These are phyloP conservation scores for Carollia perspicillata DNA, from an alignment of 2,113 vertebrate genomes.

Conservation along the genomic window DNA sequence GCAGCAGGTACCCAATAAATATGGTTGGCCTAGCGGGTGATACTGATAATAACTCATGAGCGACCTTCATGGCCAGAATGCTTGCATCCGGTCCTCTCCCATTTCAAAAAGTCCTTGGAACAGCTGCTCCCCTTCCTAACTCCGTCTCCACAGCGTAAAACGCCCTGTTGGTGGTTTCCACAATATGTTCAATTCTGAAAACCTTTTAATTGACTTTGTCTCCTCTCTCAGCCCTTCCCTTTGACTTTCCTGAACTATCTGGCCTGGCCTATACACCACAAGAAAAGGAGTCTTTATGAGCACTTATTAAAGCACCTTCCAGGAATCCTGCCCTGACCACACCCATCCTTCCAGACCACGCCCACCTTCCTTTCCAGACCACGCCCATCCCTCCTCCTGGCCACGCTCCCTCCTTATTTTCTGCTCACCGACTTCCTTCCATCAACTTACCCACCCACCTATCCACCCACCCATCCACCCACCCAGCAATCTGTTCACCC, in stretches of 20 bases:
- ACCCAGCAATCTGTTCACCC: not conserved
- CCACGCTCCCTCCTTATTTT: not conserved
- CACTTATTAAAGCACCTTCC: rapidly evolving
- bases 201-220: not conserved
- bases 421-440: rapidly evolving
- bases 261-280: no score
- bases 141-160: not conserved
- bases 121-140: not conserved
- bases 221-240: not conserved
- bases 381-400: not conserved
- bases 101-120: no score
- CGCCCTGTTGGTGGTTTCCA: not conserved
- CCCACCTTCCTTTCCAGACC: no score
- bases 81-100: not conserved
- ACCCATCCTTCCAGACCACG: not conserved
- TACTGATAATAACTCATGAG: rapidly evolving
- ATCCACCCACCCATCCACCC: rapidly evolving
- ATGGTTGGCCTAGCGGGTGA: no score
- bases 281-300: not conserved
- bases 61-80: no score
- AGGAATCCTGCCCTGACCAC: not conserved
- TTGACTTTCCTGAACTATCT: not conserved
- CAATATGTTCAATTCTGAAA: not conserved
- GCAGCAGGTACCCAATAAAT: rapidly evolving
- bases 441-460: rapidly evolving